phyloP scores from a whole-genome alignment of 2,113 vertebrate species.

The Pleuronectes platessa region DNA sequence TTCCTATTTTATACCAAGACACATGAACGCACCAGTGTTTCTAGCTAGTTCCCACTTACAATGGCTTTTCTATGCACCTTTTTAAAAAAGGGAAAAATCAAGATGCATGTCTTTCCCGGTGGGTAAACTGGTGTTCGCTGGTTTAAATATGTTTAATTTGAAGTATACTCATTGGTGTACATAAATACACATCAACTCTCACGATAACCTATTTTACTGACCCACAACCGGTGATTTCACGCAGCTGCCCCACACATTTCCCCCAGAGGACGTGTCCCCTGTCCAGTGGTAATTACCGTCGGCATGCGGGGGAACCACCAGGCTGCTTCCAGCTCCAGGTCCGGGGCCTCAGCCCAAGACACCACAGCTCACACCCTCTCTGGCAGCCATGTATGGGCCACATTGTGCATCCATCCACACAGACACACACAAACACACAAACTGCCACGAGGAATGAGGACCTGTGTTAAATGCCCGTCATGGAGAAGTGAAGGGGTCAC shows the following conservation, averaged over 20 bases:
- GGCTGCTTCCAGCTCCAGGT: conserved; percentile 22
- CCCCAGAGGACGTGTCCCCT: conserved; percentile 35
- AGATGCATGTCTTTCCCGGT: not conserved
- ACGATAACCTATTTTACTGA: conserved; percentile 8
- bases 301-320: conserved; percentile 61
- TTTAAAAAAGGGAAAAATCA: not conserved
- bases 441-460: conserved; percentile 40
- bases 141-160: too few species aligned
- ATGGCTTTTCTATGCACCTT: not conserved
- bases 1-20: not conserved
- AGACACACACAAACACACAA: conserved; percentile 12
- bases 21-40: not conserved
- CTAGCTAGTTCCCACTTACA: not conserved
- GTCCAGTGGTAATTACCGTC: conserved; percentile 53
- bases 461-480: conserved; percentile 20
- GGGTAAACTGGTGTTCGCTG: too few species aligned
- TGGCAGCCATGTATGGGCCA: conserved; percentile 31
- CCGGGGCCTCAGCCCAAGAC: conserved; percentile 18
- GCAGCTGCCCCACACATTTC: conserved; percentile 27
- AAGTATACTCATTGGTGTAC: conserved; percentile 3
- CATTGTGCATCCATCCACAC: conserved; percentile 48
- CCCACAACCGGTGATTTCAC: conserved; percentile 48
- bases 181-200: conserved; percentile 27
- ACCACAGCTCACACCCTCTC: conserved; percentile 56
- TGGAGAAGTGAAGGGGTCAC: conserved; percentile 45